A percentile compares a stretch with the other conserved stretches of the same genome.
Conservation (phyloP, 2,113 vertebrate genomes). For the Serilophus lunatus region DNA sequence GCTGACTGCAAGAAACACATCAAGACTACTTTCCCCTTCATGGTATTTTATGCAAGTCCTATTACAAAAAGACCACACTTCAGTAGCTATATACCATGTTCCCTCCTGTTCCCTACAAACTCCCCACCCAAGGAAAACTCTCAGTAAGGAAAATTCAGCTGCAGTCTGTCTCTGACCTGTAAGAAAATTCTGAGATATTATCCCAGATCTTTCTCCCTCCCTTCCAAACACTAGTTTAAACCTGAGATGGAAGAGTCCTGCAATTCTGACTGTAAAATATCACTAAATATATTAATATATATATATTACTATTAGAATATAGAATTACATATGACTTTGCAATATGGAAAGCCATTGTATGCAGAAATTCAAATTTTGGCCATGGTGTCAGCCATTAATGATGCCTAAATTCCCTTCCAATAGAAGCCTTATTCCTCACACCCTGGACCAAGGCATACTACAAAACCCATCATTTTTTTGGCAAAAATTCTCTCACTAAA, state of each 20-base stretch:
- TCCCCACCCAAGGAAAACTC: neutral
- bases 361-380: neutral
- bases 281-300: neutral
- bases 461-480: neutral
- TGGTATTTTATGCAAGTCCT: neutral
- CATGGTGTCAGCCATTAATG: neutral
- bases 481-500: neutral
- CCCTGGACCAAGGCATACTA: neutral
- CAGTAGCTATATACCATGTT: neutral
- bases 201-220: neutral
- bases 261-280: neutral
- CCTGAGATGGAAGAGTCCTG: neutral
- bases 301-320: neutral
- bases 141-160: neutral
- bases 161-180: neutral
- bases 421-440: neutral
- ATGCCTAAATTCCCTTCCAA: neutral
- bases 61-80: fast-evolving
- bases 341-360: neutral
- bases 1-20: neutral
- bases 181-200: neutral
- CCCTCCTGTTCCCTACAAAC: neutral
- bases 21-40: neutral
- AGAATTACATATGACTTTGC: neutral
- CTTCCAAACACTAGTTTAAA: neutral